Conservation (phyloP, 1,140 invertebrate species). For the Forficula auricularia region DNA sequence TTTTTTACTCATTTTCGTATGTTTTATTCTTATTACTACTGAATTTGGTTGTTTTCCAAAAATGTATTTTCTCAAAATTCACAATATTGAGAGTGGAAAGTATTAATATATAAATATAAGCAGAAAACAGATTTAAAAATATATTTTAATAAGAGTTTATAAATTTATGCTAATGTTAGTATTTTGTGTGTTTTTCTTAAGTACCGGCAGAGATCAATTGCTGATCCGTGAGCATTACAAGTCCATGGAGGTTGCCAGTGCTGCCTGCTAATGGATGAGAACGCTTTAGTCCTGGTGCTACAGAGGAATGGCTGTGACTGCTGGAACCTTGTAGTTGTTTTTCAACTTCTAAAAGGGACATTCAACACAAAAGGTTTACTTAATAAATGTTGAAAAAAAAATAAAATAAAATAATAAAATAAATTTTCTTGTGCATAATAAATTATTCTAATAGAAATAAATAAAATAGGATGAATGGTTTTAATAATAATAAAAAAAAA, state of each 20-base stretch:
- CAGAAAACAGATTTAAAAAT: no score
- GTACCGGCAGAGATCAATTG: constrained; percentile 24
- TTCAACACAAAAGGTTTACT: constrained; percentile 7
- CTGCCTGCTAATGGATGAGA: constrained; percentile 36
- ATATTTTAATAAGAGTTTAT: no score
- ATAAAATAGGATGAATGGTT: background rate
- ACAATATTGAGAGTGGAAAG: no score
- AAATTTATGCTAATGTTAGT: no score
- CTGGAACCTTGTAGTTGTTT: constrained; percentile 62
- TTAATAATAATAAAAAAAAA: constrained; percentile 6
- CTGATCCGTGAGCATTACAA: constrained; percentile 35
- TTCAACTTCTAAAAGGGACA: constrained; percentile 49
- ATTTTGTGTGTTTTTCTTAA: no score
- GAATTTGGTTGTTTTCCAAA: no score
- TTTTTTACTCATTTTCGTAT: no score
- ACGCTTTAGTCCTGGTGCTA: constrained; percentile 50
- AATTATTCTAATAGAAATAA: constrained; percentile 26
- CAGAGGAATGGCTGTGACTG: constrained; percentile 27
- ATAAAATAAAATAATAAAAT: background rate
- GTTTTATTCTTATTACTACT: no score
- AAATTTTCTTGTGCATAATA: constrained; percentile 16
- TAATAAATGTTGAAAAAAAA: constrained; percentile 7
- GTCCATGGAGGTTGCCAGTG: constrained; percentile 43
- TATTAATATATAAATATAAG: no score
- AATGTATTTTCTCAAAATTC: no score